Evolutionary conservation across 2,888 invertebrate species (phyloP).

Genomic region (Netelia fuscicornis): DNA sequence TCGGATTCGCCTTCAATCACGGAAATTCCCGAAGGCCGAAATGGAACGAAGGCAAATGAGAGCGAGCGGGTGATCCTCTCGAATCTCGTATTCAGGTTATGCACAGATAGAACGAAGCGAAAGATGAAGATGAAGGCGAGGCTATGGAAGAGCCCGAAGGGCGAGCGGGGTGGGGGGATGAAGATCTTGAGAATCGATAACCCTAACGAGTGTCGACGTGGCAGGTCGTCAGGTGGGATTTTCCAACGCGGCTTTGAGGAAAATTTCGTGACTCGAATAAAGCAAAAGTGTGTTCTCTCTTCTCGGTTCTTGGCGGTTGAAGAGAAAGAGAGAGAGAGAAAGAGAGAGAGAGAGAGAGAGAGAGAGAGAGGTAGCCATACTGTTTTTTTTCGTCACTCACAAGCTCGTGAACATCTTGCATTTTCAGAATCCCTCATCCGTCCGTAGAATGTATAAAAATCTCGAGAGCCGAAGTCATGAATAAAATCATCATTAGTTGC

Average conservation of each 20-base stretch:
- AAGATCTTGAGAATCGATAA: constrained; percentile 64
- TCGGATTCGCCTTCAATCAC: background rate
- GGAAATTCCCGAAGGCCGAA: background rate
- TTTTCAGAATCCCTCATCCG: constrained; percentile 38
- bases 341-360: constrained; percentile 1
- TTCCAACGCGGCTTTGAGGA: constrained; percentile 62
- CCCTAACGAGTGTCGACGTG: constrained; percentile 66
- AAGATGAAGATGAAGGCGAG: constrained; percentile 29
- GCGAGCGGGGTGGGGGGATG: constrained; percentile 17
- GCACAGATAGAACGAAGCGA: constrained; percentile 7
- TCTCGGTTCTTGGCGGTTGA: background rate
- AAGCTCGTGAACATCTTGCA: constrained; percentile 21
- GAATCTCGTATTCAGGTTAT: constrained; percentile 46
- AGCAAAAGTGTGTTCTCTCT: constrained; percentile 37
- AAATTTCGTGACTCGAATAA: constrained; percentile 69
- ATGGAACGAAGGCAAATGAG: background rate
- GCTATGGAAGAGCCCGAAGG: constrained; percentile 12
- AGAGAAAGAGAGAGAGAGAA: constrained; percentile 6
- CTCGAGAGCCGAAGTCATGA: background rate
- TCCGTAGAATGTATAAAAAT: background rate
- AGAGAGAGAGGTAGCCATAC: constrained; percentile 16
- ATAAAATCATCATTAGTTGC: constrained; percentile 7
- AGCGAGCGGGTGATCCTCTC: background rate
- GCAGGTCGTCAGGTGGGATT: constrained; percentile 44
- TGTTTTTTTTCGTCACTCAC: background rate